Conservation (phyloP, 2,888 invertebrate genomes). For the Masnerella sp. region DNA sequence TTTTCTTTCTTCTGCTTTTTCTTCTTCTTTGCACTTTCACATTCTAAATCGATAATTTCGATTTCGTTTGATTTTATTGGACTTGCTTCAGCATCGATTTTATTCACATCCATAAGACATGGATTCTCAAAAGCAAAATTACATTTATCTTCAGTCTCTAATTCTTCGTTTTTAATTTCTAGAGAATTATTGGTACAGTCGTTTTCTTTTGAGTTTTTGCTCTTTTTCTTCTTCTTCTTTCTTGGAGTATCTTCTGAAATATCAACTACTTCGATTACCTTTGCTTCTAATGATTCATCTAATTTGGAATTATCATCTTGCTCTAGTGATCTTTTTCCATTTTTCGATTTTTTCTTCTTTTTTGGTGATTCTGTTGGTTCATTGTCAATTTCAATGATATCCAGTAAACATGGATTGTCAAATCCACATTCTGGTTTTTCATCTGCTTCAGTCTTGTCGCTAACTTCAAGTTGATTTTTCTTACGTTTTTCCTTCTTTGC, state of each 20-base stretch:
- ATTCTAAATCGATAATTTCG: constrained; percentile 23
- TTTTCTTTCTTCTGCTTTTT: constrained; percentile 13
- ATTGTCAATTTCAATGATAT: constrained; percentile 1
- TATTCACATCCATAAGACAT: constrained; percentile 1
- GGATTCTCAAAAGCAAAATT: constrained; percentile 33
- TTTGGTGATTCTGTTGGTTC: no score
- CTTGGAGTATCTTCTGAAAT: no score
- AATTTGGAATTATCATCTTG: no score
- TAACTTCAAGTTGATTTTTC: constrained; percentile 3
- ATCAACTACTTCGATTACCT: no score
- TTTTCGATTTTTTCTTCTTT: no score
- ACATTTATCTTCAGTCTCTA: not conserved
- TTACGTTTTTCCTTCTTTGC: constrained; percentile 19
- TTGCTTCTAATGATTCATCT: no score
- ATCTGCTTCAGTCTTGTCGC: constrained; percentile 1
- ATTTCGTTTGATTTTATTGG: not conserved
- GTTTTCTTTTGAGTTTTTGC: not conserved
- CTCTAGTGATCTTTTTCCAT: no score
- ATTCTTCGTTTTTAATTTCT: not conserved
- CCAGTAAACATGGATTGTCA: constrained; percentile 36
- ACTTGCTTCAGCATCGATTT: constrained; percentile 18
- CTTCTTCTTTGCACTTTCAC: constrained; percentile 20
- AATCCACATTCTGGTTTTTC: constrained; percentile 1
- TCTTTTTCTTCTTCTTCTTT: no score
- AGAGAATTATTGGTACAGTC: no score